These are phyloP conservation scores for Seladonia tumulorum DNA, from an alignment of 2,888 invertebrate genomes.

Conservation along the genomic window DNA sequence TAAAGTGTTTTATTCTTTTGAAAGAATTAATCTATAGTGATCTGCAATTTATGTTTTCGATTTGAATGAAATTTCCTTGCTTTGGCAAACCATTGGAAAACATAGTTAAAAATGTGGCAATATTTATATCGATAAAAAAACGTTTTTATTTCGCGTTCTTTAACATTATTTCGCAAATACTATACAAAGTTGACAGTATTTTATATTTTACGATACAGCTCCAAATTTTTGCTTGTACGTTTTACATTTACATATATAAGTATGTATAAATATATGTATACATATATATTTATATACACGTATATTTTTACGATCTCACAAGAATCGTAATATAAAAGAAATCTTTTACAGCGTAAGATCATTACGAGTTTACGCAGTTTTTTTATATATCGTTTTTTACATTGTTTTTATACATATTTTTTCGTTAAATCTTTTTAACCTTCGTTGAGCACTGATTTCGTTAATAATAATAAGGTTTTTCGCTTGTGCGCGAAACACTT, in stretches of 20 bases:
- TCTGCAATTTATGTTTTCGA: conserved; percentile 19
- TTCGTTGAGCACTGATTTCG: conserved; percentile 72
- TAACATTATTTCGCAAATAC: conserved; percentile 60
- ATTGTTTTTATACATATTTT: conserved; percentile 76
- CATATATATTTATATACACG: conserved; percentile 45
- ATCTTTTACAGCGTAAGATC: conserved; percentile 46
- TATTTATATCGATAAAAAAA: conserved; percentile 62
- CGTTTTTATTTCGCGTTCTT: conserved; percentile 57
- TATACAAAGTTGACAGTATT: conserved; percentile 79
- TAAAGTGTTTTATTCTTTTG: too few species aligned
- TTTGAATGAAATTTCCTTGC: not conserved
- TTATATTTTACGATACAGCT: conserved; percentile 77
- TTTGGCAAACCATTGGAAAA: conserved; percentile 26
- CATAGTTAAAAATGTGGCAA: conserved; percentile 61
- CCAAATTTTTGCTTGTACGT: conserved; percentile 65
- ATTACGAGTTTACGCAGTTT: conserved; percentile 63
- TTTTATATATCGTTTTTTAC: conserved; percentile 69
- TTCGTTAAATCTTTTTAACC: conserved; percentile 78
- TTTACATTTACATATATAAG: not conserved
- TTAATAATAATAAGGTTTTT: conserved; percentile 69
- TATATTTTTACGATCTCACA: conserved; percentile 54
- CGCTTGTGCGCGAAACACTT: conserved; percentile 53
- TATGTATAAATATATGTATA: conserved; percentile 39
- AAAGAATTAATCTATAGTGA: not conserved
- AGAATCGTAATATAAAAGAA: conserved; percentile 50